Base-by-base conservation (phyloP, 2,113 vertebrate genomes). In the Eclectus roratus region DNA sequence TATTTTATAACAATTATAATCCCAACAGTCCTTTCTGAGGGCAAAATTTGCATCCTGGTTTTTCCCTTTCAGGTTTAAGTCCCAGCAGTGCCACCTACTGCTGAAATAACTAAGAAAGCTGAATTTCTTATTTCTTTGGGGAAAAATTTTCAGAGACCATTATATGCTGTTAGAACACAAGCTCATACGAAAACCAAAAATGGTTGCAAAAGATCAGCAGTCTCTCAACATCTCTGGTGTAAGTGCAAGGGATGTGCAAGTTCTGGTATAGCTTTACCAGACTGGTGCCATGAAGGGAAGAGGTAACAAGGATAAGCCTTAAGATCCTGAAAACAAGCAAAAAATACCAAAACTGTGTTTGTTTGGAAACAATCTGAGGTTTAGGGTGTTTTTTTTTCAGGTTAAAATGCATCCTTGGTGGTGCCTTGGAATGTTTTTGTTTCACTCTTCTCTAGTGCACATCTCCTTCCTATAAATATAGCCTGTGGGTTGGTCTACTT, bases 11-110 rank as follows among this genome's bases (percentile, higher is more conserved):
- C 50, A 90, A 83, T 83, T 95, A 70, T 35, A 90, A 85, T 83
- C 55, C 64, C 28, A 10, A 66, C 63, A 80, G 50, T 46, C 20
- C 53, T 88, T 91, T 85, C 74, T 33, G 76, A 82, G 41, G 85
- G 58, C 11, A 89, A 88, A 90, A 91, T 85, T 56, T 83, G 46
- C 31, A 35, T 89, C 39, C 37, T 56, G 25, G 1, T 8, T 72
- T 84, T 69, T 85, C 28, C 24, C 63, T 83, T 91, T 88, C 79
- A 73, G 55, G 96, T 97, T 95, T 94, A 68, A 97, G 87, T 96
- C 96, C 91, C 95, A 8, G 93, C 94, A 97, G 89, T 85, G 93
- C 95, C 96, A 96, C 81, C 95, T 97, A 95, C 95, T 93, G 95
- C 93, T 85, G 85, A 91, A 72, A 91, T 70, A 73, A 80, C 33